Conservation (phyloP, 2,797 vertebrate species). For the Microtus californicus region DNA sequence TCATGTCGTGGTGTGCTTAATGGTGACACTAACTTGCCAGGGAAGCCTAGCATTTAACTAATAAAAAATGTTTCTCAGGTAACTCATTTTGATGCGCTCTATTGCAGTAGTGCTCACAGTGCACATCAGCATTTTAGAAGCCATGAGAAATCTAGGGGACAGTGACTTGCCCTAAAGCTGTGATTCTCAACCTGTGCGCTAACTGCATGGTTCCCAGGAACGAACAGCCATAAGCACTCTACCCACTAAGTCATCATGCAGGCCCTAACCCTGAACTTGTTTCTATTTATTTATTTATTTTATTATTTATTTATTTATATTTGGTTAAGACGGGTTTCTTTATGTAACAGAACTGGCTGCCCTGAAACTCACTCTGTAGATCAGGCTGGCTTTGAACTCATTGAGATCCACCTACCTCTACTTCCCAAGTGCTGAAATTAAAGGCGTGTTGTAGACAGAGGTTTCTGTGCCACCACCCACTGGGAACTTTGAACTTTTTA, state of each 20-base stretch:
- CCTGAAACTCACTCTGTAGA: too few relatives aligned
- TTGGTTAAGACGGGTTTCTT: too few relatives aligned
- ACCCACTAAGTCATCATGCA: background rate
- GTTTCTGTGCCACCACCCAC: too few relatives aligned
- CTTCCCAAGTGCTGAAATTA: too few relatives aligned
- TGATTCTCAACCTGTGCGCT: background rate
- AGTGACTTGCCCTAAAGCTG: background rate
- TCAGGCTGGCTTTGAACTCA: too few relatives aligned
- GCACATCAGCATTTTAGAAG: background rate
- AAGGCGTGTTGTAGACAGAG: too few relatives aligned
- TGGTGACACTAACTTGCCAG: background rate
- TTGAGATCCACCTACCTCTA: too few relatives aligned
- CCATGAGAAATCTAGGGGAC: constrained; percentile 32
- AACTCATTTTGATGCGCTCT: background rate
- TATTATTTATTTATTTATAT: too few relatives aligned
- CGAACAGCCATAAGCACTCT: background rate
- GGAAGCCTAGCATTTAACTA: background rate
- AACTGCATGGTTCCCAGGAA: background rate
- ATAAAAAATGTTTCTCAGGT: background rate
- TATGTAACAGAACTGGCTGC: too few relatives aligned
- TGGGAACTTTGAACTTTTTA: background rate
- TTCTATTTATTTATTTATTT: too few relatives aligned
- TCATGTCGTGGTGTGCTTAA: background rate
- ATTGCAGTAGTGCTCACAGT: background rate
- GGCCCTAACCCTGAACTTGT: background rate